Evolutionary conservation across 1,140 invertebrate genomes (phyloP), one percentile per base, ranked within the genome.

Genomic region (Ips typographus): DNA sequence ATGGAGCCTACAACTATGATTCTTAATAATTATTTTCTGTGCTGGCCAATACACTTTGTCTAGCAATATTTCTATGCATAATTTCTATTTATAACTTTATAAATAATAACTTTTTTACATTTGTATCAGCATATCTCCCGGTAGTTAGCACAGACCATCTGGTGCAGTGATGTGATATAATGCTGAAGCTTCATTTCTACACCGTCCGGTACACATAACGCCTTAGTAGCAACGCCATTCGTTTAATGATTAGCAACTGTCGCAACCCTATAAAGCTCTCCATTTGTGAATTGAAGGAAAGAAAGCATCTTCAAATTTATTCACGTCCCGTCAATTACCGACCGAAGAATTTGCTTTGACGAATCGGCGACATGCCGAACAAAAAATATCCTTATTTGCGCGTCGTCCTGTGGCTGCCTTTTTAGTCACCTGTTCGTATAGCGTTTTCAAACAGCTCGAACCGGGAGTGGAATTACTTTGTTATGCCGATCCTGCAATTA

Each of bases 351-450:
- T 7, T 36, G 4, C 22, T 37, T 61, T 49, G 41, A 37, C 36
- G 22, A 61, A 61, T 61, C 43, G 59, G 59, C 59, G 43, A 22
- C 42, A 52, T 63, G 49, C 52, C 44, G 52, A 63, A 63, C n/a
- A 49, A 63, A 63, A 63, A 63, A 3, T 52, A 37, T n/a, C 60
- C 60, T 63, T 63, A 63, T 63, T 63, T 63, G 60, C 43, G 60
- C 44, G 60, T 63, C 22, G 22, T 22, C 22, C 22, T 40, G 38
- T n/a, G 22, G 38, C 47, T 63, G 40, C 60, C 60, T 51, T 63
- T 63, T 63, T 63, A 40, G 47, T 49, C 60, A 40, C 36, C 49
- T 7, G 44, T 37, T 49, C 60, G 60, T 43, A 22, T 22, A 63
- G 47, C 60, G 22, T 63, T 47, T 63, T 63, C 60, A 63, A 49